Evolutionary conservation across 1,140 invertebrate genomes (phyloP).

Genomic region (Musca domestica): DNA sequence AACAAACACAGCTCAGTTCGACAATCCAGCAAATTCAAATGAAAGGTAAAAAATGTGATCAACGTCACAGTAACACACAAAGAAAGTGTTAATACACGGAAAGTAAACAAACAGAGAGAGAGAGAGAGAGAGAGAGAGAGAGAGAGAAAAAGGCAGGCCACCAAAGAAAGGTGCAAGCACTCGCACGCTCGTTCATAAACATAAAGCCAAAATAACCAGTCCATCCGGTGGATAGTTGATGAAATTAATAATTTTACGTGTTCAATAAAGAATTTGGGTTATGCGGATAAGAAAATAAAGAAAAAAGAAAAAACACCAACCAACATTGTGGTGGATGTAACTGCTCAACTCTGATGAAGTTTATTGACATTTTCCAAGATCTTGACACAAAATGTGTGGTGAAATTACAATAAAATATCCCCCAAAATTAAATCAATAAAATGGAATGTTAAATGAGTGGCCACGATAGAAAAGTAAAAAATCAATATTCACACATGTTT

Average conservation of each 20-base stretch:
- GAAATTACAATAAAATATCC: background rate
- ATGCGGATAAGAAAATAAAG: background rate
- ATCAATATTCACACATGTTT: too few relatives aligned
- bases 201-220: too few relatives aligned
- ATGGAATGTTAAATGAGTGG: too few relatives aligned
- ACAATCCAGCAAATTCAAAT: background rate
- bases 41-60: background rate
- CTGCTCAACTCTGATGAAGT: background rate
- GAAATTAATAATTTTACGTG: slow-evolving; percentile 12
- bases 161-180: too few relatives aligned
- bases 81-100: slow-evolving; percentile 9
- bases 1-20: background rate
- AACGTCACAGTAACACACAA: too few relatives aligned
- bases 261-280: slow-evolving; percentile 8
- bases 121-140: background rate
- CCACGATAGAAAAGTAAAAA: too few relatives aligned
- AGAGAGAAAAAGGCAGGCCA: background rate
- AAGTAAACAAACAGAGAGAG: background rate
- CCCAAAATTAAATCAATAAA: too few relatives aligned
- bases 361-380: background rate
- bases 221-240: background rate
- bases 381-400: background rate
- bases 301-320: background rate
- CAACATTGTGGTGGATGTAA: too few relatives aligned
- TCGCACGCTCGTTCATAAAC: too few relatives aligned